Evolutionary conservation across 2,888 invertebrate genomes (phyloP), one percentile per base, ranked within the genome.

Genomic region (Netelia melanura): DNA sequence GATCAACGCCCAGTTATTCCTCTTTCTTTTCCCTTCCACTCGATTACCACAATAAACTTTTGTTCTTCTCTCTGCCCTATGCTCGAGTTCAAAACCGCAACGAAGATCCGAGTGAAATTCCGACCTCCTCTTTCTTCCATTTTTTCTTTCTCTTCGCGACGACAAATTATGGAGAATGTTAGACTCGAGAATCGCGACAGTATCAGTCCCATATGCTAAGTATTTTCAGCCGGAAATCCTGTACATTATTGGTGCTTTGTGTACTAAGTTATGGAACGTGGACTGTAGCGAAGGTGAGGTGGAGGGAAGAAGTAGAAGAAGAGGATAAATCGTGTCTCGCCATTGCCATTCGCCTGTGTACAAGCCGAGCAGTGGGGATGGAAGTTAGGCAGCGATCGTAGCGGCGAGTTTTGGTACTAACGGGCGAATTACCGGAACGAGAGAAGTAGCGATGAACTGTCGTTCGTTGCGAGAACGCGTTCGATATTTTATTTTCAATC

Each of bases 251-350:
- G 2, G 48, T 56, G 58, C 44, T 64, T 74, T 68, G 48, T 70
- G 43, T 74, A 77, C 68, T 62, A 68, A 78, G 72, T 78, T 65
- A 72, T 68, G 74, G 79, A 68, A 74, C 79, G 23, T 52, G 62
- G 62, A 10, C 44, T 61, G 62, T 44, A 79, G 68, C 62, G 43
- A 71, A n/a, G 64, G 48, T 52, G 70, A 71, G 25, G 54, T 54
- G 30, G 17, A 62, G 30, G 14, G 38, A 38, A 38, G 6, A 38
- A 38, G 38, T 5, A 38, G 38, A 38, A 38, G 38, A 64, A 84
- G 38, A 38, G 38, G 38, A 38, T 38, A 38, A 38, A 38, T 38
- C 38, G 5, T 38, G 38, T 1, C 6, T 38, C 38, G 38, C 38
- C 38, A 38, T 38, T 38, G 38, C 38, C 6, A 38, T 38, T 38